phyloP scores from a whole-genome alignment of 2,797 vertebrate genomes.

The Alfaro cultratus region DNA sequence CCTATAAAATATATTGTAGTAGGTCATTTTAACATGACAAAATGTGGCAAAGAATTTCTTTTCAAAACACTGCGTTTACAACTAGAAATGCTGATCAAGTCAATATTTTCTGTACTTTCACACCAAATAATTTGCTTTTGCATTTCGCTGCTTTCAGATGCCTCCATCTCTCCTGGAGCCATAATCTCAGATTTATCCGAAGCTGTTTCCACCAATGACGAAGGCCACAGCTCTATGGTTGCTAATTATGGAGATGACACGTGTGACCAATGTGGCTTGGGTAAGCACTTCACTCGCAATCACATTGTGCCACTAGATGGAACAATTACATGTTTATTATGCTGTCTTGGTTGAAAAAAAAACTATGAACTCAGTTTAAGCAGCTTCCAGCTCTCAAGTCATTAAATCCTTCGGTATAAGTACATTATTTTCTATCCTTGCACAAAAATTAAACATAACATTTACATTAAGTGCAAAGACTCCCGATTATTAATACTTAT shows the following conservation, averaged over 20 bases:
- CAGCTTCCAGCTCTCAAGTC: slow-evolving; percentile 3
- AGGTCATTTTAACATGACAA: not conserved
- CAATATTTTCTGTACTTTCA: slow-evolving; percentile 1
- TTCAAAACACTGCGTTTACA: not conserved
- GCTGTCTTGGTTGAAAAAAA: slow-evolving; percentile 3
- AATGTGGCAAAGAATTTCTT: not conserved
- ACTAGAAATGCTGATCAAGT: not conserved
- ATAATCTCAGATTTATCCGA: slow-evolving; percentile 61
- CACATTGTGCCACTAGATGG: slow-evolving; percentile 18
- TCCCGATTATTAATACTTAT: not conserved
- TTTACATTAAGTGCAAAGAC: not conserved
- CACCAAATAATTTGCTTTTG: not conserved
- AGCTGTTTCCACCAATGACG: slow-evolving; percentile 55
- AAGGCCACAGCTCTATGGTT: slow-evolving; percentile 58
- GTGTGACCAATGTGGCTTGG: slow-evolving; percentile 56
- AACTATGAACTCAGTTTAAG: slow-evolving; percentile 16
- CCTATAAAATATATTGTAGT: not conserved
- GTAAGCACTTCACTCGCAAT: slow-evolving; percentile 47
- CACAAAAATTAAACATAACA: not conserved
- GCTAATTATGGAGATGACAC: slow-evolving; percentile 61
- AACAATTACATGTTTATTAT: slow-evolving; percentile 21
- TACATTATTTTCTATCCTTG: slow-evolving; percentile 7
- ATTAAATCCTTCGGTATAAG: slow-evolving; percentile 1
- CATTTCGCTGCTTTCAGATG: slow-evolving; percentile 51
- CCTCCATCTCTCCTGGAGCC: slow-evolving; percentile 45